These are phyloP conservation scores for Seriola rivoliana DNA, from an alignment of 2,113 vertebrate genomes.

Conservation along the genomic window DNA sequence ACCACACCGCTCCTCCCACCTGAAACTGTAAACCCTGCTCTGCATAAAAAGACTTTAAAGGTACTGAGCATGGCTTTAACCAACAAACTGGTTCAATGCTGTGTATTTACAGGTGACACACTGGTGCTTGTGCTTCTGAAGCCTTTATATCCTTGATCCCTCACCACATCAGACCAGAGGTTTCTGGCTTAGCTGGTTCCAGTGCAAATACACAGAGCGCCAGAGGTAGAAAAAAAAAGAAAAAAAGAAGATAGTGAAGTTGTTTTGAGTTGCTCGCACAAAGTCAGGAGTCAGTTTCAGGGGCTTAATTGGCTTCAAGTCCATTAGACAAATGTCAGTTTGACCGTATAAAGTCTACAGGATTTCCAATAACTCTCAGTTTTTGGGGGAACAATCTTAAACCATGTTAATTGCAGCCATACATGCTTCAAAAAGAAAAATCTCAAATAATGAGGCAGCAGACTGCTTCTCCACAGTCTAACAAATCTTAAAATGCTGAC, in stretches of 20 bases:
- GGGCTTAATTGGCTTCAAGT: conserved; percentile 29
- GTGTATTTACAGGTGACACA: conserved; percentile 35
- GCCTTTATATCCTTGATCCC: neutral
- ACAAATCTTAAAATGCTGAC: neutral
- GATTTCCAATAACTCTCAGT: conserved; percentile 8
- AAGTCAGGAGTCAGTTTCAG: conserved; percentile 21
- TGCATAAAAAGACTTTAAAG: conserved; percentile 15
- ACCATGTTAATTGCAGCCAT: neutral
- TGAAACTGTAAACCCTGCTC: conserved; percentile 38
- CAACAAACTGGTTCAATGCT: conserved; percentile 11
- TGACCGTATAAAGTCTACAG: conserved; percentile 8
- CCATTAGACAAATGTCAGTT: conserved; percentile 22
- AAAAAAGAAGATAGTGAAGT: conserved; percentile 19
- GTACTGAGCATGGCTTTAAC: conserved; percentile 13
- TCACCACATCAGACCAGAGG: neutral
- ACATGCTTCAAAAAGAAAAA: conserved; percentile 9
- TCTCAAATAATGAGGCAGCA: neutral
- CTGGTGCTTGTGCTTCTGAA: conserved; percentile 7
- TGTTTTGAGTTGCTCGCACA: conserved; percentile 43
- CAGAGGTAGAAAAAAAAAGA: conserved; percentile 16
- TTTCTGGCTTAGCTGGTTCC: conserved; percentile 58
- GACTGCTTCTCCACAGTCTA: neutral
- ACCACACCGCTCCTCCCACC: conserved; percentile 41
- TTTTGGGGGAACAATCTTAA: neutral
- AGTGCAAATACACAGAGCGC: conserved; percentile 51